phyloP scores from a whole-genome alignment of 2,113 vertebrate species.

The Colaptes auratus region DNA sequence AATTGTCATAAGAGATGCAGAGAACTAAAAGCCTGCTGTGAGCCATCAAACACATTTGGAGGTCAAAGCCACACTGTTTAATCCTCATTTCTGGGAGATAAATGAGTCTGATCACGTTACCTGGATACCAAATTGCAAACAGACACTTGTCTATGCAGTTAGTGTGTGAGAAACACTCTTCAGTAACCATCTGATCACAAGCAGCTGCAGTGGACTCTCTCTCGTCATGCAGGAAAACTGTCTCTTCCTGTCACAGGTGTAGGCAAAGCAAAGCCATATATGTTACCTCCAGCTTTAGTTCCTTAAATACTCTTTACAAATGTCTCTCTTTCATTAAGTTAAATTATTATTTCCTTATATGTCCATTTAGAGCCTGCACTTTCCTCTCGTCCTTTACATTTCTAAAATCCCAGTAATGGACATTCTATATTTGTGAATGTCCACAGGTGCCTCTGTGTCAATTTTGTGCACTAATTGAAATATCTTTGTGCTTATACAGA shows the following conservation, averaged over 20 bases:
- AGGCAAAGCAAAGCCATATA: background rate
- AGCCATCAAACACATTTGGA: conserved; percentile 45
- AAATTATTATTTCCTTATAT: background rate
- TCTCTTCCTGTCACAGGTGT: background rate
- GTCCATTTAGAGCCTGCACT: background rate
- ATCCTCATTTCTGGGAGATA: background rate
- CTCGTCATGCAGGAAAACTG: background rate
- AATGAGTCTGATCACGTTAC: background rate
- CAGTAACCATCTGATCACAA: background rate
- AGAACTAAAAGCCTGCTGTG: conserved; percentile 36
- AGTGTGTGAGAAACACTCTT: background rate
- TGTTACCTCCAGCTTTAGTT: background rate
- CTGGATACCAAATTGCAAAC: background rate
- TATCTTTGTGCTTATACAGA: background rate
- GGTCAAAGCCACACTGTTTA: conserved; percentile 27
- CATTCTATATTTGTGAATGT: background rate
- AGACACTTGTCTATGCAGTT: background rate
- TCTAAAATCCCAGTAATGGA: background rate
- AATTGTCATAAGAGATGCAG: conserved; percentile 16
- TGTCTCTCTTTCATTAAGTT: background rate
- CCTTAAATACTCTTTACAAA: background rate
- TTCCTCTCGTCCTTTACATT: background rate
- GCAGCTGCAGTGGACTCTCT: background rate
- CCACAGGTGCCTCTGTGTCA: background rate
- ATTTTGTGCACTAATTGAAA: background rate